Conservation (phyloP, 2,888 invertebrate species). For the Falcaria lacertinaria region DNA sequence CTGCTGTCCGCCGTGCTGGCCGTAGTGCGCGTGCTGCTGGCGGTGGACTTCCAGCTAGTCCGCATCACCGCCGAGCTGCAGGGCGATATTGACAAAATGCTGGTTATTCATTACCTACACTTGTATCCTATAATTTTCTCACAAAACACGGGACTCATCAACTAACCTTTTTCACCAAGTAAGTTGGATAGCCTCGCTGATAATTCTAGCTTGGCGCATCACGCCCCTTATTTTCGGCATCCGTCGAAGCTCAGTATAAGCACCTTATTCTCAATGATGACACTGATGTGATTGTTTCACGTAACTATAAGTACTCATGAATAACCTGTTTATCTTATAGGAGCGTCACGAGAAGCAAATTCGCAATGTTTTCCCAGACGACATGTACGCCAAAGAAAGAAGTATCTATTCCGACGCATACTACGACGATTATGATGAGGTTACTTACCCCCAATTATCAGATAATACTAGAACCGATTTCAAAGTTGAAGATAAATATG, state of each 20-base stretch:
- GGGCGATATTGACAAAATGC: slow-evolving; percentile 57
- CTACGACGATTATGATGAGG: neutral
- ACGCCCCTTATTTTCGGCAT: too few species aligned
- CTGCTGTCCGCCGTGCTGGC: slow-evolving; percentile 50
- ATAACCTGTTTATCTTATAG: slow-evolving; percentile 34
- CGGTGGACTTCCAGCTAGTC: slow-evolving; percentile 65
- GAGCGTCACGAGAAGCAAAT: slow-evolving; percentile 55
- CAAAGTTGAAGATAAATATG: slow-evolving; percentile 1
- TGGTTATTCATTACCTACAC: slow-evolving; percentile 23
- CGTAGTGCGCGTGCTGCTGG: slow-evolving; percentile 46
- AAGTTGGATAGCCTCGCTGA: too few species aligned
- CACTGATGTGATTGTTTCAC: too few species aligned
- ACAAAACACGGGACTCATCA: too few species aligned
- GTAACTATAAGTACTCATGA: too few species aligned
- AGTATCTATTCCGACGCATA: neutral
- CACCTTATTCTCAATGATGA: too few species aligned
- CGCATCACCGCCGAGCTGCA: slow-evolving; percentile 44
- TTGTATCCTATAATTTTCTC: neutral
- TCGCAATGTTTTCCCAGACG: slow-evolving; percentile 43
- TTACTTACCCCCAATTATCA: neutral
- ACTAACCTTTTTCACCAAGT: too few species aligned
- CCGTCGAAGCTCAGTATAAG: too few species aligned
- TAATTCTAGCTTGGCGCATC: too few species aligned
- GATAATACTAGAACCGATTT: neutral
- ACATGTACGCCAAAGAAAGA: neutral